These are phyloP conservation scores for Trisateles emortualis DNA, from an alignment of 2,888 invertebrate genomes.

Conservation along the genomic window DNA sequence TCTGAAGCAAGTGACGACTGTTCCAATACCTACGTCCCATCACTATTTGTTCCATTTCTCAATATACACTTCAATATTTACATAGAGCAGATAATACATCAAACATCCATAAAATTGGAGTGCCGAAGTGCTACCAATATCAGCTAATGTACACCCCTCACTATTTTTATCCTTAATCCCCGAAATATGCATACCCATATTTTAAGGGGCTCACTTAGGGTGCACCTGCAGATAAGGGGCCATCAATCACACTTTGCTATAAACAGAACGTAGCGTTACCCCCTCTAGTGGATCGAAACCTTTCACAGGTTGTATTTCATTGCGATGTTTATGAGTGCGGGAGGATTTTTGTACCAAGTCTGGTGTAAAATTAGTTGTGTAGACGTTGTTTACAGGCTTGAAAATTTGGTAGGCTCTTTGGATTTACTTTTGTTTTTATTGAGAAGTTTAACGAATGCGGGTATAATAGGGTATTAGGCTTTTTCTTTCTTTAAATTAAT, in stretches of 20 bases:
- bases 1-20: too few relatives aligned
- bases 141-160: conserved; percentile 34
- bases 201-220: conserved; percentile 61
- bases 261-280: conserved; percentile 63
- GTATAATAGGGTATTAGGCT: too few relatives aligned
- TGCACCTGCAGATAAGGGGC: conserved; percentile 74
- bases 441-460: too few relatives aligned
- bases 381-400: background rate
- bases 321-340: conserved; percentile 52
- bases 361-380: conserved; percentile 28
- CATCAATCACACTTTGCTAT: conserved; percentile 81
- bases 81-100: background rate
- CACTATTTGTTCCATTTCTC: background rate
- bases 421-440: background rate
- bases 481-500: too few relatives aligned
- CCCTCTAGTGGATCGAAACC: conserved; percentile 32
- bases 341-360: conserved; percentile 17
- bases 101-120: conserved; percentile 24
- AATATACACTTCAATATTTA: background rate
- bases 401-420: background rate
- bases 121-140: conserved; percentile 20
- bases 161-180: conserved; percentile 46
- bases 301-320: conserved; percentile 60
- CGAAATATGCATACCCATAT: conserved; percentile 71
- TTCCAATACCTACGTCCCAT: background rate